A percentile compares a stretch with the other conserved stretches of the same genome.
These are phyloP conservation scores for Sinohyriopsis cumingii DNA, from an alignment of 2,888 invertebrate species.

Conservation along the genomic window DNA sequence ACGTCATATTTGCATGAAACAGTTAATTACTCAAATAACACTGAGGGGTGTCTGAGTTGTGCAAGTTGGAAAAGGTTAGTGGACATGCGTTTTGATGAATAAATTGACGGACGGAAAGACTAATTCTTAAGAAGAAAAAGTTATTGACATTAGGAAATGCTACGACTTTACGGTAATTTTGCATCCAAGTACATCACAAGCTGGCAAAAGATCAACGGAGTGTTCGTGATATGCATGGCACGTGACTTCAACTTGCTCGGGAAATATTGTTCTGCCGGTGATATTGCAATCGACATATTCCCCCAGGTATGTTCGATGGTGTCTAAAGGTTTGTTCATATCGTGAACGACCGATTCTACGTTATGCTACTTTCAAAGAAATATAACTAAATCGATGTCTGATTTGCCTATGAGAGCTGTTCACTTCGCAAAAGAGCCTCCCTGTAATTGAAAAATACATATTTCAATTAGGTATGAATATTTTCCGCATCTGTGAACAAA, in stretches of 20 bases:
- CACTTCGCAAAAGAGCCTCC: constrained; percentile 33
- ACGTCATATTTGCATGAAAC: too few species aligned
- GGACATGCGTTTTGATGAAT: too few species aligned
- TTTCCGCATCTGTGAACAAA: too few species aligned
- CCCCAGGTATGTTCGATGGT: constrained; percentile 4
- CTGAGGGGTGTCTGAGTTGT: too few species aligned
- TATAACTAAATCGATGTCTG: constrained; percentile 26
- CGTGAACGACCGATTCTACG: constrained; percentile 1
- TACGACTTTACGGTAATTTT: too few species aligned
- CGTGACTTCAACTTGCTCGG: constrained; percentile 16
- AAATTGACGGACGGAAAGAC: too few species aligned
- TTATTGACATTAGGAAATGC: too few species aligned
- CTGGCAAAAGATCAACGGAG: constrained; percentile 26
- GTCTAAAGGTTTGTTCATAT: constrained; percentile 2
- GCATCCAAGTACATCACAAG: constrained; percentile 5
- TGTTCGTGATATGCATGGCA: constrained; percentile 11
- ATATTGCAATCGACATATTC: not conserved
- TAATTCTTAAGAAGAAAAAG: too few species aligned
- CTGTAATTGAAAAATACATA: too few species aligned
- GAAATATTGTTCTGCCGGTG: constrained; percentile 9
- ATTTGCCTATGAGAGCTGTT: constrained; percentile 29
- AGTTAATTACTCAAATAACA: too few species aligned
- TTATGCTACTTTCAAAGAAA: constrained; percentile 11
- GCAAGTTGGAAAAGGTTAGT: too few species aligned
- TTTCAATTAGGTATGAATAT: too few species aligned